A percentile compares a stretch with the other conserved stretches of the same genome.
Conservation (phyloP, 2,113 vertebrate genomes). For the Aplodontia rufa region DNA sequence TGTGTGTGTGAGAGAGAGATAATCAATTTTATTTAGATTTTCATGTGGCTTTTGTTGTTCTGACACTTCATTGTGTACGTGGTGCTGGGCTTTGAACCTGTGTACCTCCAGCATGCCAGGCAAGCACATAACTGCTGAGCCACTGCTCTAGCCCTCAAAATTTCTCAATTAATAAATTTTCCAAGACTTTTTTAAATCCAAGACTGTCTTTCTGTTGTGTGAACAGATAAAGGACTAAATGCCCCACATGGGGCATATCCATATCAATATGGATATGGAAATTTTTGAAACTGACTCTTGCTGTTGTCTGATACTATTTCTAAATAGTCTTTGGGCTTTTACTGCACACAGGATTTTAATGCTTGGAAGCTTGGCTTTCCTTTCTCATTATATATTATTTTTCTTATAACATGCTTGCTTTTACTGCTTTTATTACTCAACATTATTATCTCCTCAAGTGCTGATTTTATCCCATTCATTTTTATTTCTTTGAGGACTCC, state of each 20-base stretch:
- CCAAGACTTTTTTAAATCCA: not conserved
- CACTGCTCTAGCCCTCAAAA: too few relatives aligned
- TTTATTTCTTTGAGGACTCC: not conserved
- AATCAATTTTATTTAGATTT: too few relatives aligned
- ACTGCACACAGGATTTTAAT: not conserved
- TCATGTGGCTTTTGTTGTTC: too few relatives aligned
- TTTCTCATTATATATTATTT: not conserved
- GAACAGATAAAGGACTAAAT: not conserved
- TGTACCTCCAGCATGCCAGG: too few relatives aligned
- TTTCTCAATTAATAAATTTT: not conserved
- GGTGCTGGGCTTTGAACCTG: too few relatives aligned
- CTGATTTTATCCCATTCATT: not conserved
- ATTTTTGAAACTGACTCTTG: not conserved
- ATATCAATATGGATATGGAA: not conserved
- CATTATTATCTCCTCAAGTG: not conserved
- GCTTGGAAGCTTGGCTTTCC: not conserved
- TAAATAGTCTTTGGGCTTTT: not conserved
- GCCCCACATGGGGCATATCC: too few relatives aligned
- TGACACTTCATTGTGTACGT: too few relatives aligned
- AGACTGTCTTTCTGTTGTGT: not conserved
- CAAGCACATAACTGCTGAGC: too few relatives aligned
- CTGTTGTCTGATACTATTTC: not conserved
- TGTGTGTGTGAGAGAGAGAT: too few relatives aligned
- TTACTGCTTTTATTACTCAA: not conserved
- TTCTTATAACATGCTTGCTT: not conserved